Base-by-base conservation (phyloP, 2,888 invertebrate species). In the Incurvaria masculella region DNA sequence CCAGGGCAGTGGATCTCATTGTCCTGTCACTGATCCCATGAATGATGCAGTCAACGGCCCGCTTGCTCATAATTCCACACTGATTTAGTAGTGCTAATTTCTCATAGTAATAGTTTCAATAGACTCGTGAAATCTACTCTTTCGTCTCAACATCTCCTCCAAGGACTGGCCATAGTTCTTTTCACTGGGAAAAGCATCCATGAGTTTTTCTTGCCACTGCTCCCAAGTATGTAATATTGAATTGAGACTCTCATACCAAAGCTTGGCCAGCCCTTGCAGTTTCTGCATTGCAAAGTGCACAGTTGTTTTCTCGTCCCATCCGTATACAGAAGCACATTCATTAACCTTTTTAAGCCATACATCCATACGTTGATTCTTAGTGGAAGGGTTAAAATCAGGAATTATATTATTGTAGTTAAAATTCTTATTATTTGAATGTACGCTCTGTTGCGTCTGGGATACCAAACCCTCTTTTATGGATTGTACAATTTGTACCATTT, bases 211-310 rank as follows among this genome's bases (percentile, higher is more conserved):
- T 44, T 59, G 57, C 58, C 56, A 58, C 47, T 54, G 48, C 4
- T 42, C 49, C 56, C 56, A 56, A 18, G 49, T 42, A 20, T 40
- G 50, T 11, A 49, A 17, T 16, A 56, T 45, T 14, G 54, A 45
- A 14, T 48, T 49, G 10, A 54, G 33, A 40, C 51, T 49, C n/a
- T 49, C 51, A 38, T 53, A 56, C 57, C 55, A 57, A 2, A 17
- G 49, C 41, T 56, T 52, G 21, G 58, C 57, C 21, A 57, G 44
- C 2, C 58, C 58, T 16, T 47, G 26, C 10, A 59, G 51, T 54
- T 58, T 59, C 17, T 54, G 52, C 51, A 56, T 52, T 2, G 59
- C 59, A 49, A 53, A 56, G 45, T 52, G 51, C n/a, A 49, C 40
- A 4, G 20, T 49, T 2, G 47, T 49, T 21, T 44, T 44, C 8